A percentile compares a stretch with the other conserved stretches of the same genome.
Conservation (phyloP, 1,140 invertebrate species). For the Drosophila parvula region DNA sequence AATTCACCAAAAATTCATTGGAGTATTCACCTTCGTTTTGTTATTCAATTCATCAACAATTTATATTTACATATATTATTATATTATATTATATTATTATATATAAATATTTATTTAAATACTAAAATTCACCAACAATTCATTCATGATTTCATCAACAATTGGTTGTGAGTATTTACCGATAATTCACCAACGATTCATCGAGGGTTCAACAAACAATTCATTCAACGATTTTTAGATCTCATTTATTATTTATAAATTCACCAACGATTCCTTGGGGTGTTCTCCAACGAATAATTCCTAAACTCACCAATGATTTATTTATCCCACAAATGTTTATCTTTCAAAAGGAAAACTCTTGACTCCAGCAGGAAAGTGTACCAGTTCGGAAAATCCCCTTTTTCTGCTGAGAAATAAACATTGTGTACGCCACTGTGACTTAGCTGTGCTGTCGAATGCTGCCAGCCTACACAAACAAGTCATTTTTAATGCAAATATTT, state of each 20-base stretch:
- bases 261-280: background rate
- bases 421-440: background rate
- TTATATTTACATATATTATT: no score
- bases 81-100: no score
- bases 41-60: background rate
- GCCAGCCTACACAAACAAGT: constrained; percentile 74
- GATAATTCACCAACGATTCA: background rate
- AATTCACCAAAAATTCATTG: background rate
- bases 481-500: constrained; percentile 83
- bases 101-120: no score
- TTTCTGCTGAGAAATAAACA: background rate
- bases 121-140: background rate
- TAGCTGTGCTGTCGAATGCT: constrained; percentile 33
- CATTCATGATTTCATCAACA: background rate
- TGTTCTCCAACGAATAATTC: background rate
- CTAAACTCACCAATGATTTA: background rate
- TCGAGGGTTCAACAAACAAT: no score
- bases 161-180: background rate
- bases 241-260: background rate
- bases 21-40: background rate
- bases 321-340: background rate
- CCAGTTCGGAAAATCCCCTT: no score
- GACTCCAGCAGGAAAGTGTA: no score
- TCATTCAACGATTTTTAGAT: no score
- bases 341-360: no score